These are phyloP conservation scores for Sparus aurata DNA, from an alignment of 2,797 vertebrate genomes.

Conservation along the genomic window DNA sequence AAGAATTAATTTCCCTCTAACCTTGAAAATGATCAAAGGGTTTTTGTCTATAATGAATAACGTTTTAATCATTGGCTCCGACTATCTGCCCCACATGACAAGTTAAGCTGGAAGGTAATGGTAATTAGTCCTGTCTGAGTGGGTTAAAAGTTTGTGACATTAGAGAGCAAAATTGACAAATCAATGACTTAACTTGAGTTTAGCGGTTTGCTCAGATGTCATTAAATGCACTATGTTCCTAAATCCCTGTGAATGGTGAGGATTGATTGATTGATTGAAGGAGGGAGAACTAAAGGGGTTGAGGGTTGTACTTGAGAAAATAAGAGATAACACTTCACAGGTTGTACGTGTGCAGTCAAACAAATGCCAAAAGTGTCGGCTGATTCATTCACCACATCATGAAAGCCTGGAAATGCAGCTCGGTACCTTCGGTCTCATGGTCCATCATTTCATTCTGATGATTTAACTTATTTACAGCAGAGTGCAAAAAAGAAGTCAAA, in stretches of 20 bases:
- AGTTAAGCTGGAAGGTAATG: neutral
- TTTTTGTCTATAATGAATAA: conserved; percentile 39
- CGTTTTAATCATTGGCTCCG: conserved; percentile 16
- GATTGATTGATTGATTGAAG: neutral
- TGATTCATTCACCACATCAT: neutral
- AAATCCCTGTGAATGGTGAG: neutral
- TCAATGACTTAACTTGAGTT: conserved; percentile 8
- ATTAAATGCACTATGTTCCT: neutral
- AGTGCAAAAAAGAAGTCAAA: neutral
- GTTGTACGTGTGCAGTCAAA: neutral
- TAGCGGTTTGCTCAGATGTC: conserved; percentile 13
- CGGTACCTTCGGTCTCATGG: neutral
- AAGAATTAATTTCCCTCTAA: conserved; percentile 22
- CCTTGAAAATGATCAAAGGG: conserved; percentile 43
- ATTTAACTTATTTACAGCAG: neutral
- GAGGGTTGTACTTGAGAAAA: neutral
- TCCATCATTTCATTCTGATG: conserved; percentile 7
- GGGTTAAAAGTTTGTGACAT: conserved; percentile 3
- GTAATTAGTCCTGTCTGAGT: conserved; percentile 10
- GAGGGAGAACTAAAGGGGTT: neutral
- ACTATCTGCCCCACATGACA: neutral
- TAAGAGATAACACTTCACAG: too few species aligned
- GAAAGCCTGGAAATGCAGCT: neutral
- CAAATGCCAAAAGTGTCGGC: neutral
- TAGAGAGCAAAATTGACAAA: conserved; percentile 14